A percentile compares a stretch with the other conserved stretches of the same genome.
phyloP scores from a whole-genome alignment of 1,140 invertebrate species.

The Diabrotica virgifera region DNA sequence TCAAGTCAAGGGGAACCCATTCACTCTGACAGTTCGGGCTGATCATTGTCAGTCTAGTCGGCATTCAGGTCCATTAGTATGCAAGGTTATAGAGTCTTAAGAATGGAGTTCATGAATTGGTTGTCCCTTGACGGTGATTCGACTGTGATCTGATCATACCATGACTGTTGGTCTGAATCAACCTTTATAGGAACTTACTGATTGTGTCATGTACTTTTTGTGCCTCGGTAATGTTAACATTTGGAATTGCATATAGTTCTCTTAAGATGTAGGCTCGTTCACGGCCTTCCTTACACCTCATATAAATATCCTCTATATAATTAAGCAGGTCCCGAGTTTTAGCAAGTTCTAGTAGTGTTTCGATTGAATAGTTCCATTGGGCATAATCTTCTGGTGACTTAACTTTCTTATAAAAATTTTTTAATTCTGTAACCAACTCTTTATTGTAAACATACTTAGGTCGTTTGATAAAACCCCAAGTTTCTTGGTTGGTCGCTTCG shows the following conservation, averaged over 20 bases:
- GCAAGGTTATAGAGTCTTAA: too few relatives aligned
- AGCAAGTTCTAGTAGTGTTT: conserved; percentile 17
- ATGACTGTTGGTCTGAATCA: too few relatives aligned
- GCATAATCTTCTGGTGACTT: conserved; percentile 14
- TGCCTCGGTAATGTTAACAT: not conserved
- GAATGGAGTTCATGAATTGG: too few relatives aligned
- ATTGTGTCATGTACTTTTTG: not conserved
- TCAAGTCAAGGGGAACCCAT: too few relatives aligned
- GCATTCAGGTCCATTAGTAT: too few relatives aligned
- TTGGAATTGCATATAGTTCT: not conserved
- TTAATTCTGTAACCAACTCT: conserved; percentile 20
- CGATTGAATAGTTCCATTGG: conserved; percentile 32
- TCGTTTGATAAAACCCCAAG: not conserved
- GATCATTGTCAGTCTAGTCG: too few relatives aligned
- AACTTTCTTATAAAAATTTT: conserved; percentile 28
- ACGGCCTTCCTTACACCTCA: not conserved
- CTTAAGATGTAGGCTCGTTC: not conserved
- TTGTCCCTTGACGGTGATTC: too few relatives aligned
- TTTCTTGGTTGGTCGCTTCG: conserved; percentile 29
- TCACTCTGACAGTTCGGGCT: too few relatives aligned
- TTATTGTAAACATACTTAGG: conserved; percentile 30
- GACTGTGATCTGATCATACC: too few relatives aligned
- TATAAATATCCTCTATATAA: conserved; percentile 23
- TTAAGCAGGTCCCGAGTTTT: conserved; percentile 27
- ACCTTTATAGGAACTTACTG: too few relatives aligned